These are phyloP conservation scores for Rhyzopertha dominica DNA, from an alignment of 1,140 invertebrate genomes.

Conservation along the genomic window DNA sequence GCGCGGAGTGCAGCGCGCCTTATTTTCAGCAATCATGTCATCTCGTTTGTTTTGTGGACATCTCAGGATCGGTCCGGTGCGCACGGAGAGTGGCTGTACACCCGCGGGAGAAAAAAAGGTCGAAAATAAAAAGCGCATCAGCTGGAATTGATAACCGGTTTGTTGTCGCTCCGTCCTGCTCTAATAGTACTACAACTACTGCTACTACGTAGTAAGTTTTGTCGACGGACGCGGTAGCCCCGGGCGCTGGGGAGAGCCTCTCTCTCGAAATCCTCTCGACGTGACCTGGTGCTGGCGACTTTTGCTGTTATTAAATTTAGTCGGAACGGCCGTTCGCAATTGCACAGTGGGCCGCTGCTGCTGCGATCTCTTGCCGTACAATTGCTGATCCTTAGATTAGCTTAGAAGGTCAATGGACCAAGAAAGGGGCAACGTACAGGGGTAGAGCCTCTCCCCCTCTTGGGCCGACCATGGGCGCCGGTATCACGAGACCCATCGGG, in stretches of 20 bases:
- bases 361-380: too few species aligned
- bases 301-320: too few species aligned
- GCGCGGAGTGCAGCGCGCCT: too few species aligned
- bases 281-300: too few species aligned
- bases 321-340: too few species aligned
- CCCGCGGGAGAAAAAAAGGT: constrained; percentile 32
- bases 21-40: too few species aligned
- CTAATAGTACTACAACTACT: constrained; percentile 41
- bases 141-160: constrained; percentile 44
- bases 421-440: constrained; percentile 24
- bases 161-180: constrained; percentile 36
- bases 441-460: constrained; percentile 19
- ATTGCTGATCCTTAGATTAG: constrained; percentile 21
- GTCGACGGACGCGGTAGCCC: not conserved
- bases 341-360: too few species aligned
- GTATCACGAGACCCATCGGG: not conserved
- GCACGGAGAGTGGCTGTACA: constrained; percentile 36
- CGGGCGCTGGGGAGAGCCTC: too few species aligned
- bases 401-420: constrained; percentile 29
- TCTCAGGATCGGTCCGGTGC: too few species aligned
- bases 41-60: too few species aligned
- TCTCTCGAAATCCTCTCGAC: too few species aligned
- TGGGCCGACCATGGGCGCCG: too few species aligned
- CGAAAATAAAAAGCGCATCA: constrained; percentile 44
- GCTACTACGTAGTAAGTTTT: constrained; percentile 35